These are phyloP conservation scores for Acipenser transmontanus DNA, from an alignment of 2,797 vertebrate species.

Conservation along the genomic window DNA sequence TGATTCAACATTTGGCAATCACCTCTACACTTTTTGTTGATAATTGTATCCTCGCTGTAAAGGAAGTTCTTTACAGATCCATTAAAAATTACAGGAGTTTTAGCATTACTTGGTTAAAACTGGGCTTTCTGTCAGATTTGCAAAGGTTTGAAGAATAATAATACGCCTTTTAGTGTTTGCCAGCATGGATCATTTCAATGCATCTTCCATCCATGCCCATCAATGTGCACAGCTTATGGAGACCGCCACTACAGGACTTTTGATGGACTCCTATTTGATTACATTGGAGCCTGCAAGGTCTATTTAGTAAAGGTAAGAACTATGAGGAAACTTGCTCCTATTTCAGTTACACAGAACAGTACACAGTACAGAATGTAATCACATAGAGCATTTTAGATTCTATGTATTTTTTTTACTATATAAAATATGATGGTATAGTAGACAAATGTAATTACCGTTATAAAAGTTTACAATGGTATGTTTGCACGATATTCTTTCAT, in stretches of 20 bases:
- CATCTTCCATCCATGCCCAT: slow-evolving; percentile 75
- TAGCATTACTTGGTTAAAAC: slow-evolving; percentile 26
- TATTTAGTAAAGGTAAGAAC: slow-evolving; percentile 82
- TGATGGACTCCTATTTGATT: slow-evolving; percentile 87
- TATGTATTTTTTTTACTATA: too few species aligned
- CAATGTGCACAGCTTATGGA: slow-evolving; percentile 84
- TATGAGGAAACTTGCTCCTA: too few species aligned
- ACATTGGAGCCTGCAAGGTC: slow-evolving; percentile 81
- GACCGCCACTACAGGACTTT: slow-evolving; percentile 92
- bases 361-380: too few species aligned
- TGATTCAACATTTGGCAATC: slow-evolving; percentile 40
- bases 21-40: slow-evolving; percentile 29
- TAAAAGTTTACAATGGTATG: too few species aligned
- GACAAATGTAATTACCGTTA: too few species aligned
- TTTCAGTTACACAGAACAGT: too few species aligned
- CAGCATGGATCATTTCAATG: slow-evolving; percentile 84
- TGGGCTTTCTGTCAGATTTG: slow-evolving; percentile 6
- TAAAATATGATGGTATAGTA: too few species aligned
- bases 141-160: slow-evolving; percentile 24
- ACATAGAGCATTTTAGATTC: too few species aligned
- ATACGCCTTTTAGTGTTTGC: slow-evolving; percentile 74
- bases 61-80: slow-evolving; percentile 11
- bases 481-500: too few species aligned
- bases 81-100: slow-evolving; percentile 20
- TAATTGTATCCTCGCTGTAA: slow-evolving; percentile 34